phyloP scores from a whole-genome alignment of 2,888 invertebrate species.

The Colostygia pectinataria region DNA sequence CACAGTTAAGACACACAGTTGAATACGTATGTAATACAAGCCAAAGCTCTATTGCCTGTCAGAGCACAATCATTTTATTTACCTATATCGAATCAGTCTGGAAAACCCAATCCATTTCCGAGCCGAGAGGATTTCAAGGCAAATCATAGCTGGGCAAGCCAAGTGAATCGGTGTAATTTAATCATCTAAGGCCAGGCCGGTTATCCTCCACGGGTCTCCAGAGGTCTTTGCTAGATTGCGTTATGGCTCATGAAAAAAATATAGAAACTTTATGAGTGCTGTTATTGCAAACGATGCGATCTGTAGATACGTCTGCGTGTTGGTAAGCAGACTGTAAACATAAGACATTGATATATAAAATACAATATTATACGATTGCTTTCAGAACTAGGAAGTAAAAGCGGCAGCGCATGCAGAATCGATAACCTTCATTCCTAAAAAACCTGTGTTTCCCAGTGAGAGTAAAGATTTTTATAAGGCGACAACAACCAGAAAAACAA shows the following conservation, averaged over 20 bases:
- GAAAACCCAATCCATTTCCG: conserved; percentile 31
- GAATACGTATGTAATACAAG: no score
- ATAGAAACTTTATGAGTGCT: conserved; percentile 31
- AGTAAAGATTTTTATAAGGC: no score
- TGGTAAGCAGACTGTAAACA: no score
- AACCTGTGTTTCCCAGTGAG: no score
- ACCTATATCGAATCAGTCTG: conserved; percentile 15
- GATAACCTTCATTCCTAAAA: no score
- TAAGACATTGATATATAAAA: no score
- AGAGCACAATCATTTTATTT: conserved; percentile 18
- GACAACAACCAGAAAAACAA: no score
- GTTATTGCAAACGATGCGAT: conserved; percentile 21
- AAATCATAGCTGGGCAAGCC: conserved; percentile 33
- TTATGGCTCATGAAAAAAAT: conserved; percentile 36
- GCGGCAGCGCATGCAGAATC: no score
- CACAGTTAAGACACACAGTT: no score
- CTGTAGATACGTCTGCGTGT: not conserved
- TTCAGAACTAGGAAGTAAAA: no score
- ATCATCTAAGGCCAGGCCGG: conserved; percentile 37
- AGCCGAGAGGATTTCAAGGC: conserved; percentile 30
- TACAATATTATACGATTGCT: no score
- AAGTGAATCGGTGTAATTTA: conserved; percentile 38
- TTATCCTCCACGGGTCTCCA: conserved; percentile 27
- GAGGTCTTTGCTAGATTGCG: conserved; percentile 31
- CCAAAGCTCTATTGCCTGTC: not conserved